phyloP scores from a whole-genome alignment of 2,797 vertebrate species.

The Rhinogobio ventralis region DNA sequence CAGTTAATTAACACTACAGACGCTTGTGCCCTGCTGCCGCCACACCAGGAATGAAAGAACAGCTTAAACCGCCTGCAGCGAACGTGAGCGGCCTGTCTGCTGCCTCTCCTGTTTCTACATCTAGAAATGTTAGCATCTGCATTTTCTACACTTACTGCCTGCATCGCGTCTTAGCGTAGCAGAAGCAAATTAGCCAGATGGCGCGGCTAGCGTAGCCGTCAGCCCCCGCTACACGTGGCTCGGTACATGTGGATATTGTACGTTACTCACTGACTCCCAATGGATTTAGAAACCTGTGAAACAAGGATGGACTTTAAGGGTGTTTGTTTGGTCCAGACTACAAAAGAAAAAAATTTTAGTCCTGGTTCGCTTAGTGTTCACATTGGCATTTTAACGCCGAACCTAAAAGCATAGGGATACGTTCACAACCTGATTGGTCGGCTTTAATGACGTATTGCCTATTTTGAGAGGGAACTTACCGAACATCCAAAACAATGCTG shows the following conservation, averaged over 20 bases:
- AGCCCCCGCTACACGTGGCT: neutral
- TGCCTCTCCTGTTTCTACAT: neutral
- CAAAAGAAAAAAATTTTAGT: no score
- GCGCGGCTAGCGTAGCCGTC: constrained; percentile 42
- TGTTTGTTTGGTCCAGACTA: no score
- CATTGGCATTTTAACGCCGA: no score
- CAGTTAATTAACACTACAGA: constrained; percentile 49
- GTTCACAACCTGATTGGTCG: no score
- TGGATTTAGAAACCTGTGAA: neutral
- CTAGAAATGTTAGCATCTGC: neutral
- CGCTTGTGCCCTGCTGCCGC: neutral
- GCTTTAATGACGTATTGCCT: no score
- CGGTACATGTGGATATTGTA: neutral
- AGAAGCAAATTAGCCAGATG: constrained; percentile 50
- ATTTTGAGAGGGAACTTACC: no score
- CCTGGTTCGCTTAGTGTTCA: no score
- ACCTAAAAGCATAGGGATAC: no score
- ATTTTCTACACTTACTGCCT: constrained; percentile 37
- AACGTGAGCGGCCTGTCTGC: neutral
- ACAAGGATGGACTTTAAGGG: no score
- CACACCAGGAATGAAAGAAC: neutral
- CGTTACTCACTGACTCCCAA: neutral
- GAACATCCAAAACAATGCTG: no score
- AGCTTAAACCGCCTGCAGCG: neutral
- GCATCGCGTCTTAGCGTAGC: neutral